Percentiles rank a stretch among this genome's conserved stretches.
These are phyloP conservation scores for zebrafish (Danio rerio) DNA, from an alignment of 2,113 vertebrate species.

Conservation along the genomic window GRCz12tu NC_133185.1:40757001-40757500, in stretches of 20 bases:
- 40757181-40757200: conserved; percentile 7
- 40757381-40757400: background rate
- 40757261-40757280: conserved; percentile 67
- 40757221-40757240: background rate
- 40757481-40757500: background rate
- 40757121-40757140: conserved; percentile 6
- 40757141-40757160: conserved; percentile 9
- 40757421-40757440: background rate
- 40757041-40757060: conserved; percentile 67
- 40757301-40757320: conserved; percentile 77
- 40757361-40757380: background rate
- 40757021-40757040: conserved; percentile 73
- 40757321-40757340: conserved; percentile 53
- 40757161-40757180: background rate
- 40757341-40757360: background rate
- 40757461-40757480: background rate
- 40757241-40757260: conserved; percentile 66
- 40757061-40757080: conserved; percentile 11
- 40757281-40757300: conserved; percentile 68
- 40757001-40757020: conserved; percentile 63
- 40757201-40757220: background rate
- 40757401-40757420: background rate
- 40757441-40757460: conserved; percentile 29
- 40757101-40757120: background rate
- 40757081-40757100: background rate